Evolutionary conservation across 2,797 vertebrate genomes (phyloP).

Genomic region (Staurois parvus): DNA sequence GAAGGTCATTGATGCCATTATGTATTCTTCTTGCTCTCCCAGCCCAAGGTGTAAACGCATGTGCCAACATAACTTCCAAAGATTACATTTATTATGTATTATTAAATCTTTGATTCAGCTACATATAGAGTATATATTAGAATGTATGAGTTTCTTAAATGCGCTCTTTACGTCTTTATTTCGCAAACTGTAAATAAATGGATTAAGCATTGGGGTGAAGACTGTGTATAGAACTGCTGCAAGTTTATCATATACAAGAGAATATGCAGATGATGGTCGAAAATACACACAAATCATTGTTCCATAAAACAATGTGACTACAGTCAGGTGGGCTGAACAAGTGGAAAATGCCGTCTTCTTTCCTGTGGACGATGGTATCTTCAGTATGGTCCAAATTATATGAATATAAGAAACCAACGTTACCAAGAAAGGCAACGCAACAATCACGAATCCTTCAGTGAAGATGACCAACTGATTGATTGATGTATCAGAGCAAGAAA

Average conservation of each 20-base stretch:
- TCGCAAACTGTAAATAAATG: slow-evolving; percentile 61
- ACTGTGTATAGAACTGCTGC: slow-evolving; percentile 19
- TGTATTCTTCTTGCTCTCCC: too few relatives aligned
- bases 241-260: background rate
- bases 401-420: slow-evolving; percentile 21
- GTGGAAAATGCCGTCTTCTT: slow-evolving; percentile 22
- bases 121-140: too few relatives aligned
- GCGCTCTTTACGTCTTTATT: slow-evolving; percentile 56
- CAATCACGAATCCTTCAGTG: slow-evolving; percentile 16
- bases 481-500: slow-evolving; percentile 64
- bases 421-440: slow-evolving; percentile 29
- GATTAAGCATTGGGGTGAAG: slow-evolving; percentile 14
- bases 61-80: too few relatives aligned
- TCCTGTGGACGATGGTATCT: background rate
- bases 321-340: slow-evolving; percentile 24
- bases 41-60: too few relatives aligned
- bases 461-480: slow-evolving; percentile 53
- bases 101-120: too few relatives aligned
- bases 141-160: slow-evolving; percentile 31
- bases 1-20: too few relatives aligned
- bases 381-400: slow-evolving; percentile 19
- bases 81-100: too few relatives aligned
- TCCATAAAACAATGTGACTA: slow-evolving; percentile 20
- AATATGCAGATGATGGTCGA: slow-evolving; percentile 11
- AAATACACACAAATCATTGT: slow-evolving; percentile 40